Evolutionary conservation across 2,888 invertebrate genomes (phyloP).

Genomic region (Aquatica leii): DNA sequence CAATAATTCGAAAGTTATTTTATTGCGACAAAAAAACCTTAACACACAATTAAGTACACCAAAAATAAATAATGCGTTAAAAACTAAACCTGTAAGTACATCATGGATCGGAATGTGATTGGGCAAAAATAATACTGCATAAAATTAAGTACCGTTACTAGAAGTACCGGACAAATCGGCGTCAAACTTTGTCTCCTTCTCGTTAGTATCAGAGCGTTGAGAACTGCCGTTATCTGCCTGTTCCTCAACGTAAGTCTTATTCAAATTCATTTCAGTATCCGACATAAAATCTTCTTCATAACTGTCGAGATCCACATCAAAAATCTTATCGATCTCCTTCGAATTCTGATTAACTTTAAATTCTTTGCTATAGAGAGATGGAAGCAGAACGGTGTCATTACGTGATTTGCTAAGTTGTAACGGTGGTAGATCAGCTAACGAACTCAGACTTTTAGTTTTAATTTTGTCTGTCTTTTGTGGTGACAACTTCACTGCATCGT

Average conservation of each 20-base stretch:
- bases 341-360: conserved; percentile 50
- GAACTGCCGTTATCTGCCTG: background rate
- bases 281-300: conserved; percentile 59
- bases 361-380: conserved; percentile 56
- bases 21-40: too few relatives aligned
- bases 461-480: conserved; percentile 49
- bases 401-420: conserved; percentile 51
- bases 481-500: conserved; percentile 37
- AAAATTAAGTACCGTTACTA: too few relatives aligned
- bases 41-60: background rate
- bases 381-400: conserved; percentile 51
- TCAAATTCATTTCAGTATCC: conserved; percentile 44
- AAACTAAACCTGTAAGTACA: too few relatives aligned
- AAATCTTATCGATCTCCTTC: conserved; percentile 53
- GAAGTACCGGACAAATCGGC: too few relatives aligned
- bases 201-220: background rate
- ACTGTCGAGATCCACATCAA: conserved; percentile 52
- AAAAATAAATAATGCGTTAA: conserved; percentile 5
- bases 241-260: conserved; percentile 21
- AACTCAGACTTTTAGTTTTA: conserved; percentile 52
- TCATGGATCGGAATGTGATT: conserved; percentile 6
- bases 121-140: too few relatives aligned
- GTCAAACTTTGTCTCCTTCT: background rate
- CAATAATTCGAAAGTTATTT: too few relatives aligned
- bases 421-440: conserved; percentile 55